phyloP scores from a whole-genome alignment of 1,140 invertebrate species.

The Bombus breviceps region DNA sequence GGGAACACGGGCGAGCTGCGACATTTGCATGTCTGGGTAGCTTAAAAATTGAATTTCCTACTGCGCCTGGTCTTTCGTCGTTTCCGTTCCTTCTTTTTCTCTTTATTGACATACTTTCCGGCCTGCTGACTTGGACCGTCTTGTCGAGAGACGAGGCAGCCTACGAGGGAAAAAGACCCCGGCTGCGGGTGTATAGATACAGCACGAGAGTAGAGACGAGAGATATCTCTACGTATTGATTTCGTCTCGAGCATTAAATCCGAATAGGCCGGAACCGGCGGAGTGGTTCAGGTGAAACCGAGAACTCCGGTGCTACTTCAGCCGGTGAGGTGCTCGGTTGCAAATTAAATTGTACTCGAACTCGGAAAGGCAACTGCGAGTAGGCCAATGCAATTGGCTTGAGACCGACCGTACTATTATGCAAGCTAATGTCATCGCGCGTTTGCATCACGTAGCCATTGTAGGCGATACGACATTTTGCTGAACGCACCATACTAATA shows the following conservation, averaged over 20 bases:
- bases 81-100: neutral
- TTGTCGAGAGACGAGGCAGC: neutral
- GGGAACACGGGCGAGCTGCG: neutral
- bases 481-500: slow-evolving; percentile 1
- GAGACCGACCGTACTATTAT: slow-evolving; percentile 55
- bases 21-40: slow-evolving; percentile 36
- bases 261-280: slow-evolving; percentile 47
- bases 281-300: slow-evolving; percentile 63
- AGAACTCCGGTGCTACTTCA: slow-evolving; percentile 32
- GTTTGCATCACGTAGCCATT: slow-evolving; percentile 48
- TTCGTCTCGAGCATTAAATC: slow-evolving; percentile 67
- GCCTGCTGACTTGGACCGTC: slow-evolving; percentile 17
- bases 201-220: slow-evolving; percentile 21
- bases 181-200: slow-evolving; percentile 20
- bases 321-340: slow-evolving; percentile 5
- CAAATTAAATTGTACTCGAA: slow-evolving; percentile 62
- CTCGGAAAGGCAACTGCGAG: slow-evolving; percentile 6
- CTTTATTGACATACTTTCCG: slow-evolving; percentile 52
- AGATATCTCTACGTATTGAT: slow-evolving; percentile 67
- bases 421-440: slow-evolving; percentile 54
- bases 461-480: slow-evolving; percentile 11
- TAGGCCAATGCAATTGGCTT: slow-evolving; percentile 59
- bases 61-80: neutral
- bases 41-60: slow-evolving; percentile 32
- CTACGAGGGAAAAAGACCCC: neutral